Base-by-base conservation (phyloP, 2,113 vertebrate species). In the Percopsis transmontana region DNA sequence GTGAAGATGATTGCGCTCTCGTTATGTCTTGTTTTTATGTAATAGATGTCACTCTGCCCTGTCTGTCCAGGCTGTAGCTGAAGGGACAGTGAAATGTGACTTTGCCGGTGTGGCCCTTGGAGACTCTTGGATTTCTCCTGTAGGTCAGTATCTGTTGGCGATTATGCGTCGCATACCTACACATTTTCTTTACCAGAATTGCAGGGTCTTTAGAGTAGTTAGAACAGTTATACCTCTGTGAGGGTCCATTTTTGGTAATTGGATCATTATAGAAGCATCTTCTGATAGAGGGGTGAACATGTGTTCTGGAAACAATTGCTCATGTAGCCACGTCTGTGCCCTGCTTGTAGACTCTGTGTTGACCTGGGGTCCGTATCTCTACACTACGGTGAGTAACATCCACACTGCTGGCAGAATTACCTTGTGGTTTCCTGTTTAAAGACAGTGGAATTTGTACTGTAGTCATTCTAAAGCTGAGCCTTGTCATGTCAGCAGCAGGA, bases 91-190 rank as follows among this genome's bases (percentile, higher is more conserved):
- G 64, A 94, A 92, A 59, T 98, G 96, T 87, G 95, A 90, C 73
- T 96, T 99, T 84, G 90, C 85, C n/a, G 97, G 97, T 0, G 93
- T 95, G 52, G 96, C 95, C 2, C 91, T 99, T 24, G 97, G 97
- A 47, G 97, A 99, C 82, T 95, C 97, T 0, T 99, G 97, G 97
- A 99, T 99, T 84, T 99, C 97, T 33, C 97, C 97, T 33, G 21
- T 97, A 50, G 95, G 97, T 99, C 74, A 4, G 93, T 87, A 73
- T 75, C n/a, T 45, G 20, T 47, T 16, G n/a, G n/a, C n/a, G n/a
- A n/a, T n/a, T n/a, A n/a, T n/a, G 2, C 19, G 21, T 18, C n/a
- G 23, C 12, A 24, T 54, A 33, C 27, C 5, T 33, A 33, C 27
- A 33, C 27, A 33, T 1, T 1, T n/a, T 4, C 27, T 33, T 33